A percentile compares a stretch with the other conserved stretches of the same genome.
Conservation (phyloP, 2,797 vertebrate species). For the Sylvia borin region DNA sequence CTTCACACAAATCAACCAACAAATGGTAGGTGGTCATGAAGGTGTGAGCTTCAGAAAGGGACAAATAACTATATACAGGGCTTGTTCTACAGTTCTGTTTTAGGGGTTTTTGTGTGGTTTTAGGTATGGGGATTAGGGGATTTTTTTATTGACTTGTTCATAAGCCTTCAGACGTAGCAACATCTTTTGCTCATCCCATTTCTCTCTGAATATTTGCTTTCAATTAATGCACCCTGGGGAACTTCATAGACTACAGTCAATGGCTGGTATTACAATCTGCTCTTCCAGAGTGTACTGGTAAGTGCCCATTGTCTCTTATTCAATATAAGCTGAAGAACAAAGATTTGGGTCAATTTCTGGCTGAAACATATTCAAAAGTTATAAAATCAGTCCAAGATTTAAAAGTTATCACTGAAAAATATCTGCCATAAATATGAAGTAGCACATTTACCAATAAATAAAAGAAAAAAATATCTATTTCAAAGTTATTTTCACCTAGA, state of each 20-base stretch:
- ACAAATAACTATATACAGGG: not conserved
- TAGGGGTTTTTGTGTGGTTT: not conserved
- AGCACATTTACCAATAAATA: not conserved
- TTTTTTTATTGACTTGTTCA: not conserved
- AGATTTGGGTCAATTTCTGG: not conserved
- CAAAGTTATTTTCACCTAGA: not conserved
- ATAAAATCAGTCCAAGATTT: not conserved
- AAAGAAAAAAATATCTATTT: not conserved
- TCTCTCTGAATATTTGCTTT: not conserved
- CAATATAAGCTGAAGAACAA: not conserved
- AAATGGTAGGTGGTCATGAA: not conserved
- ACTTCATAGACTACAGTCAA: not conserved
- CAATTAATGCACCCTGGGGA: not conserved
- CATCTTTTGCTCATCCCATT: not conserved
- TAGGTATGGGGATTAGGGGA: not conserved
- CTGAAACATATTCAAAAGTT: not conserved
- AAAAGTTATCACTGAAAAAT: not conserved
- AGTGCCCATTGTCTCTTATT: not conserved
- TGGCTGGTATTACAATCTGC: not conserved
- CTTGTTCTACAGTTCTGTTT: not conserved
- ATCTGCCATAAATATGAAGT: not conserved
- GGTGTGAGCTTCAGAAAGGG: not conserved
- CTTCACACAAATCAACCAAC: not conserved
- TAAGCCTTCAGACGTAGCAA: not conserved
- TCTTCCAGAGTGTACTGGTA: not conserved